phyloP scores from a whole-genome alignment of 2,113 vertebrate genomes.

The Hemiscyllium ocellatum region DNA sequence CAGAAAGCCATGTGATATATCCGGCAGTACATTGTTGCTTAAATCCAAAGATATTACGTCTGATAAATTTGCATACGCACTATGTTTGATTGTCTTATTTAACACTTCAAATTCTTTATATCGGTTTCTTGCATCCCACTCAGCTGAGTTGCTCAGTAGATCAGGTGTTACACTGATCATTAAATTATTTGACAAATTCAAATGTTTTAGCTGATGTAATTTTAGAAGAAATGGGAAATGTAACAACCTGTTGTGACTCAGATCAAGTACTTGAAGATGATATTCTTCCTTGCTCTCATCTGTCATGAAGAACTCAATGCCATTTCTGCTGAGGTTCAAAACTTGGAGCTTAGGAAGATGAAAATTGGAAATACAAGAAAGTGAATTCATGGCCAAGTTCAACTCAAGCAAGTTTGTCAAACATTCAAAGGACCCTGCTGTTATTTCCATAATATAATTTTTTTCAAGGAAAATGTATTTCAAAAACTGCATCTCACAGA shows the following conservation, averaged over 20 bases:
- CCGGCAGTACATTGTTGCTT: slow-evolving; percentile 61
- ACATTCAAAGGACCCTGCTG: slow-evolving; percentile 57
- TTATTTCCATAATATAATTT: slow-evolving; percentile 62
- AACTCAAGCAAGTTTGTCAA: slow-evolving; percentile 55
- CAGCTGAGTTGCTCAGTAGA: slow-evolving; percentile 36
- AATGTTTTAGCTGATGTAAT: slow-evolving; percentile 50
- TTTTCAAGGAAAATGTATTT: slow-evolving; percentile 54
- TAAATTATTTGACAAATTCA: slow-evolving; percentile 66
- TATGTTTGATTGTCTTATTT: neutral
- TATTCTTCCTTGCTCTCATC: slow-evolving; percentile 46
- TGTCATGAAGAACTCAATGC: slow-evolving; percentile 56
- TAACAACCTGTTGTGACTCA: slow-evolving; percentile 64
- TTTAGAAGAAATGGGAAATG: slow-evolving; percentile 60
- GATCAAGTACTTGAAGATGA: slow-evolving; percentile 59
- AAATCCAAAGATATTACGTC: slow-evolving; percentile 59
- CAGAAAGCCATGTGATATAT: slow-evolving; percentile 57
- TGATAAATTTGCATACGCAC: slow-evolving; percentile 40
- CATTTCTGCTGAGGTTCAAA: slow-evolving; percentile 64
- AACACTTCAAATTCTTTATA: slow-evolving; percentile 50
- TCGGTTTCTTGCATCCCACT: slow-evolving; percentile 46
- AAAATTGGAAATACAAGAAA: slow-evolving; percentile 62
- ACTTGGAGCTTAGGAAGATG: slow-evolving; percentile 56
- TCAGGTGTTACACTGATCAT: slow-evolving; percentile 50
- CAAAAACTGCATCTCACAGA: slow-evolving; percentile 50
- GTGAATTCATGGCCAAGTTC: slow-evolving; percentile 61